Evolutionary conservation across 2,113 vertebrate species (phyloP), one percentile per base, ranked within the genome.

Genomic region (Elaphurus davidianus): DNA sequence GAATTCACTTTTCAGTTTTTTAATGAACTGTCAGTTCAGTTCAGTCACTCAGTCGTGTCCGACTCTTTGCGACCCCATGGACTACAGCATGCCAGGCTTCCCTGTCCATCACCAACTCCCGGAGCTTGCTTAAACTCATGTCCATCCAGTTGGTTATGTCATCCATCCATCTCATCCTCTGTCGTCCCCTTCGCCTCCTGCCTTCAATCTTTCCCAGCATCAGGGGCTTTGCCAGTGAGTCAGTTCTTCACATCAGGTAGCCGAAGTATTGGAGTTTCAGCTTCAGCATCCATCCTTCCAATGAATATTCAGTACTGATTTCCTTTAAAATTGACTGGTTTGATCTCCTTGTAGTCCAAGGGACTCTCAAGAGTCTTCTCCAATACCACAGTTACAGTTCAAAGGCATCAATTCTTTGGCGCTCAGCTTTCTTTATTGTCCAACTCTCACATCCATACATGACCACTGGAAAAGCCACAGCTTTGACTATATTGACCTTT

Each of bases 1-100:
- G 43, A 87, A 85, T 92, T 95, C 7, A 86, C 40, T 87, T 96
- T 94, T 97, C 50, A 90, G 45, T 85, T 78, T 94, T 96, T 54
- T 47, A 67, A 54, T 90, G 60, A 92, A 62, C 27, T 28, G 59
- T 74, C 47, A 50, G 47, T 50, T 87, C 67, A 71, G 67, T 40
- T 40, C n/a, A 40, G n/a, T 71, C 23, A 5, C 23, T 71, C 67
- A 71, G 19, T 40, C 8, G 0, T 71, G n/a, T 40, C n/a, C 23
- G n/a, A 71, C n/a, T 74, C 21, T 67, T 67, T 74, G 36, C 1
- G 0, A 74, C 19, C 10, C n/a, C 67, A 23, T 40, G n/a, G 67
- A 23, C 19, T 71, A 23, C 19, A 36, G n/a, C 67, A 12, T 1
- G 0, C n/a, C n/a, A 74, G 67, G 67, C 67, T 12, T 74, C n/a